Base-by-base conservation (phyloP, 1,140 invertebrate species). In the Telenomus remus region DNA sequence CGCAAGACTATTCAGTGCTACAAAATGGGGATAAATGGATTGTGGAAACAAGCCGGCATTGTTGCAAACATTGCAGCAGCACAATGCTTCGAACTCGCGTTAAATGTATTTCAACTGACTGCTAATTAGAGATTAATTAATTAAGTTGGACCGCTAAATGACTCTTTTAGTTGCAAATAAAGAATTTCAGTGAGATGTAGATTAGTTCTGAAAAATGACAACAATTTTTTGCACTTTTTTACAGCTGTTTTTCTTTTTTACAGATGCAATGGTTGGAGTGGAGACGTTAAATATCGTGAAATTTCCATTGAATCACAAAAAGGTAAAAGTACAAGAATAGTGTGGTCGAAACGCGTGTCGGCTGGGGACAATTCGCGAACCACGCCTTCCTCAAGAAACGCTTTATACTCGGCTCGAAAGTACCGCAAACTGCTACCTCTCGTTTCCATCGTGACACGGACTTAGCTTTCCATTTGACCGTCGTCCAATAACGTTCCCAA, bases 401-500 rank as follows among this genome's bases (percentile, higher is more conserved):
- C 69, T 79, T 76, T 76, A 77, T 71, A 55, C 54, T 55, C 43
- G 35, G 43, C 63, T 80, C 61, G 73, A 81, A 81, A 83, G 78
- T 82, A 81, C 76, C 82, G 79, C 81, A 79, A 83, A 75, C 79
- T 59, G 73, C 63, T 77, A 79, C 70, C 75, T 72, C 66, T 61
- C 19, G 19, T 82, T 84, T 69, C 61, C 78, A 79, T 71, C 66
- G 56, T 64, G 33, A 48, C 50, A 27, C 56, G 49, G 48, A 56
- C 59, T 82, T 79, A 81, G 79, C 82, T 85, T 84, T 85, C 82
- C 82, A 82, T 80, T 78, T 74, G 75, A 79, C 65, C 69, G 63
- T 76, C 64, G 61, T 73, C 59, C 42, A 51, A 51, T 64, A 79
- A 72, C 76, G 59, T 81, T 80, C 81, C 53, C 74, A 72, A 57